Percentiles rank a stretch among this genome's conserved stretches.
These are phyloP conservation scores for Murina feae DNA, from an alignment of 2,113 vertebrate species.

Conservation along the genomic window DNA sequence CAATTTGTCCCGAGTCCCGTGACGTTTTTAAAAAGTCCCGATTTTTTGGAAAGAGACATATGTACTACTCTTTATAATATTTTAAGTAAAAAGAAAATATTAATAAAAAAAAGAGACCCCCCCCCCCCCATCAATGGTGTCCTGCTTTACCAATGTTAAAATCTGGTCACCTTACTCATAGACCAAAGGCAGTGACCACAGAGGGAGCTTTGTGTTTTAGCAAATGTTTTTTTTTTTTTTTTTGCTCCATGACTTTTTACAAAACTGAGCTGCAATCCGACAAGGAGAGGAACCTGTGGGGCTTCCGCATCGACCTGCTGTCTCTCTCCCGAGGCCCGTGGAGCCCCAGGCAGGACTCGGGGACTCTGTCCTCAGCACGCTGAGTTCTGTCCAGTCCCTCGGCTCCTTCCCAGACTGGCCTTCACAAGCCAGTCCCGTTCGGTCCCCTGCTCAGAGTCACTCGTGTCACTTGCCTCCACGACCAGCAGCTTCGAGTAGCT, in stretches of 20 bases:
- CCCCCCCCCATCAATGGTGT: no score
- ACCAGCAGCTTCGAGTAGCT: slow-evolving; percentile 91
- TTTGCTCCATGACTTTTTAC: slow-evolving; percentile 20
- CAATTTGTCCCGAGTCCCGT: no score
- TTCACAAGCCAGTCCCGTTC: slow-evolving; percentile 91
- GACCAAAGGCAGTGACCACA: background rate
- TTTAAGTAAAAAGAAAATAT: no score
- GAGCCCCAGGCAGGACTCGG: fast-evolving
- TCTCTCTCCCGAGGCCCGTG: background rate
- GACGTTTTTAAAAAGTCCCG: no score
- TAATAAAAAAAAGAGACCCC: no score
- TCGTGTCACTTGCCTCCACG: slow-evolving; percentile 84
- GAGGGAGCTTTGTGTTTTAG: background rate
- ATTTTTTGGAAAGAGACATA: no score
- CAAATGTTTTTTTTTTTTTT: slow-evolving; percentile 31
- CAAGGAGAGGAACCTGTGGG: background rate
- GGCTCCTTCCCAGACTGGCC: slow-evolving; percentile 64
- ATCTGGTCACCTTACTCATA: no score
- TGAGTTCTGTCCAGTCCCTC: background rate
- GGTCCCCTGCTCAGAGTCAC: slow-evolving; percentile 87
- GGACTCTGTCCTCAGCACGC: background rate
- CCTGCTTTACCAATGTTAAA: no score
- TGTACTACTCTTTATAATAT: no score
- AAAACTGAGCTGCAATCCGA: background rate
- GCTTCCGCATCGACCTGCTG: background rate